Conservation (phyloP, 2,797 vertebrate species). For the Myoxocephalus aenaeus region DNA sequence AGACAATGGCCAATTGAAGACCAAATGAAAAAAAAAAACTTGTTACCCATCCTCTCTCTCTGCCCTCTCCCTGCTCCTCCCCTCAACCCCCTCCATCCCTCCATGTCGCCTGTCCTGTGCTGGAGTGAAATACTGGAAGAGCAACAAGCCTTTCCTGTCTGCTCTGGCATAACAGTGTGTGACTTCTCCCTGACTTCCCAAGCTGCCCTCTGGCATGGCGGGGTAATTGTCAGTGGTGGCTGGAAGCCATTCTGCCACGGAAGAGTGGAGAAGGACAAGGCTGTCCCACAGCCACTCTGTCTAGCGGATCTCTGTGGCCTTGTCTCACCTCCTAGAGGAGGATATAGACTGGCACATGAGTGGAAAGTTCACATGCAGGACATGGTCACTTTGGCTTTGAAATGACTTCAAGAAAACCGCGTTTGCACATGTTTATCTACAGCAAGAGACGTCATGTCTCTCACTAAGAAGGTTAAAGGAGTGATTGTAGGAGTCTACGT, state of each 20-base stretch:
- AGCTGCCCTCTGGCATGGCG: slow-evolving; percentile 70
- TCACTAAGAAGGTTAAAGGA: slow-evolving; percentile 12
- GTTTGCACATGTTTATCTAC: slow-evolving; percentile 25
- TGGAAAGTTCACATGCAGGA: slow-evolving; percentile 76
- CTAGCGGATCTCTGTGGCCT: slow-evolving; percentile 61
- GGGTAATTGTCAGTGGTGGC: slow-evolving; percentile 78
- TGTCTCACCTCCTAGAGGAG: slow-evolving; percentile 65
- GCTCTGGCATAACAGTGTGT: slow-evolving; percentile 78
- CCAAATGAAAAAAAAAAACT: slow-evolving; percentile 74
- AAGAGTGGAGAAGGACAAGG: slow-evolving; percentile 85
- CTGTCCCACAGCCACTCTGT: slow-evolving; percentile 70
- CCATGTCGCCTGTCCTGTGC: slow-evolving; percentile 22
- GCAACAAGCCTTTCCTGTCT: slow-evolving; percentile 78
- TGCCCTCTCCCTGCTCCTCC: slow-evolving; percentile 36
- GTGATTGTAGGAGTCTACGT: slow-evolving; percentile 2
- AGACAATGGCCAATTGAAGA: slow-evolving; percentile 75
- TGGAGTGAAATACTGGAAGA: slow-evolving; percentile 67
- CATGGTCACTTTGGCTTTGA: slow-evolving; percentile 56
- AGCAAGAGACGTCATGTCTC: slow-evolving; percentile 12
- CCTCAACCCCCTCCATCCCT: slow-evolving; percentile 6
- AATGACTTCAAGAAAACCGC: slow-evolving; percentile 32
- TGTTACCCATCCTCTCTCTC: slow-evolving; percentile 63
- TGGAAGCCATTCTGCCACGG: slow-evolving; percentile 77
- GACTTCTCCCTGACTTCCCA: slow-evolving; percentile 87
- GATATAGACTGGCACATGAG: slow-evolving; percentile 66